These are phyloP conservation scores for Dorcus parallelipipedus DNA, from an alignment of 2,888 invertebrate species.

Conservation along the genomic window DNA sequence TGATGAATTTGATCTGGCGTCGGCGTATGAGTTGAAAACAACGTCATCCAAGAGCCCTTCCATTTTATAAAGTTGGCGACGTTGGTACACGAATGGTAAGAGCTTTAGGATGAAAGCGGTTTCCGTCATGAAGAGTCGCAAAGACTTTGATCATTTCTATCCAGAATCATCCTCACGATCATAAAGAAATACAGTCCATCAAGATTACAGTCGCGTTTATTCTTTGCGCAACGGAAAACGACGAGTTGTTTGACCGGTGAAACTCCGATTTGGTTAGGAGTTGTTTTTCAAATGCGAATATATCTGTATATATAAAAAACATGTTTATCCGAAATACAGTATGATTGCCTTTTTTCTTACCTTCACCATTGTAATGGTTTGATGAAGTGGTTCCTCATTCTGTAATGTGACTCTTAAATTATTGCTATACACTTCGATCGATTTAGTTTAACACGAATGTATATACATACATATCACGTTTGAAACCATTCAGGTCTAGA, in stretches of 20 bases:
- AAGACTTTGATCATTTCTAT: slow-evolving; percentile 3
- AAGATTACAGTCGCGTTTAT: background rate
- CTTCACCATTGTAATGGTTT: no score
- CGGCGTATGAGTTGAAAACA: slow-evolving; percentile 14
- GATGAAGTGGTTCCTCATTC: no score
- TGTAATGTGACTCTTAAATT: no score
- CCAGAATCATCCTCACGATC: background rate
- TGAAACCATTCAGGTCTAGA: no score
- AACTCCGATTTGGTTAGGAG: background rate
- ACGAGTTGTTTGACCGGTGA: background rate
- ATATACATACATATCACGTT: no score
- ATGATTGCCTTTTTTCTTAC: no score
- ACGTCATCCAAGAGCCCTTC: slow-evolving; percentile 5
- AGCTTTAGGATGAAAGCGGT: slow-evolving; percentile 18
- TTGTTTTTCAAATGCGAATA: slow-evolving; percentile 2
- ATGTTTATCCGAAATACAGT: no score
- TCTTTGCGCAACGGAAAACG: background rate
- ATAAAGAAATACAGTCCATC: background rate
- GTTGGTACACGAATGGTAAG: slow-evolving; percentile 11
- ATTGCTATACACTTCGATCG: no score
- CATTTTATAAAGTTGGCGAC: slow-evolving; percentile 3
- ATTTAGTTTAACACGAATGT: no score
- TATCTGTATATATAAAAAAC: background rate
- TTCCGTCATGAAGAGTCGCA: slow-evolving; percentile 18
- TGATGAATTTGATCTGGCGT: slow-evolving; percentile 13